Percentiles rank a stretch among this genome's conserved stretches.
Conservation (phyloP, 2,797 vertebrate genomes). For the Eulemur rubriventer region DNA sequence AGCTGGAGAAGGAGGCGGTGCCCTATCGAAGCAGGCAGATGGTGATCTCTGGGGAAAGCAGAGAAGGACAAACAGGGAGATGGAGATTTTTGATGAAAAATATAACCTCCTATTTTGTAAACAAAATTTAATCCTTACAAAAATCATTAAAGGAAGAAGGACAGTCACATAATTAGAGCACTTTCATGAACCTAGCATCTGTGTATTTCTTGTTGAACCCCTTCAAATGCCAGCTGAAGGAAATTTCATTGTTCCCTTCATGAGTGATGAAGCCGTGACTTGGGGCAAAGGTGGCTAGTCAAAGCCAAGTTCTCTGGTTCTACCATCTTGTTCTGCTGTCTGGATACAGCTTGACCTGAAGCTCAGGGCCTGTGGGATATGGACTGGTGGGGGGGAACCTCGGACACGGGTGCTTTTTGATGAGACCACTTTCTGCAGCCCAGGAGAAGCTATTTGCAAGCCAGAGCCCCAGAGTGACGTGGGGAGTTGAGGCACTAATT, state of each 20-base stretch:
- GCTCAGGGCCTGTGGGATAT: background rate
- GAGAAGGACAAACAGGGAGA: background rate
- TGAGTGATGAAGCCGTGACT: background rate
- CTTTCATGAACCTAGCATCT: background rate
- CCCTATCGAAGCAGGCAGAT: no score
- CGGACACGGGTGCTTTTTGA: rapidly evolving
- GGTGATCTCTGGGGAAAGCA: background rate
- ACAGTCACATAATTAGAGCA: background rate
- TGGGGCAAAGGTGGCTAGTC: background rate
- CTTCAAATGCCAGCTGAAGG: background rate
- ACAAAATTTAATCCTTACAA: background rate
- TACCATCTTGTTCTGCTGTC: background rate
- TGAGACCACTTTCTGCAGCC: background rate
- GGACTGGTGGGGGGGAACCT: background rate
- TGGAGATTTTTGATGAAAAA: background rate
- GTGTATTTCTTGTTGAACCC: background rate
- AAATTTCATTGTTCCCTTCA: background rate
- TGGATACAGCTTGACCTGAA: background rate
- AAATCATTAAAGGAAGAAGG: background rate
- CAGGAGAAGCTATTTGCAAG: background rate
- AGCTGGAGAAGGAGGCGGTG: background rate
- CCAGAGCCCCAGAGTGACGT: background rate
- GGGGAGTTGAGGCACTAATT: background rate
- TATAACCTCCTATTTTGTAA: background rate
- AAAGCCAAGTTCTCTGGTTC: background rate